phyloP scores from a whole-genome alignment of 2,888 invertebrate genomes.

The Philereme transversata region DNA sequence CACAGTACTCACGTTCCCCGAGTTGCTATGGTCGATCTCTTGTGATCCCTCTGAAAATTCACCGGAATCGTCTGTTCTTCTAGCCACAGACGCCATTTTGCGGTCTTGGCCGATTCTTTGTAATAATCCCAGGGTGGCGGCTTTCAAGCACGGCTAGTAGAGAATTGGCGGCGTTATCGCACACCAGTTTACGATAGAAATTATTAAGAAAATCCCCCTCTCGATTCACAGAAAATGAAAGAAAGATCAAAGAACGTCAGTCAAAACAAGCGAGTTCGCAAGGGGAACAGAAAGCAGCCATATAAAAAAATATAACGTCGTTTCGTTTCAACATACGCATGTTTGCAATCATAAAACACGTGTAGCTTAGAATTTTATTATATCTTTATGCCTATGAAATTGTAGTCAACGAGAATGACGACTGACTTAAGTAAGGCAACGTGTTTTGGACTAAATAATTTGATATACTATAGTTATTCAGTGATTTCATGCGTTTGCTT shows the following conservation, averaged over 20 bases:
- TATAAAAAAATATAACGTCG: constrained; percentile 49
- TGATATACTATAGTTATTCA: too few species aligned
- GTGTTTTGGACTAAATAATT: too few species aligned
- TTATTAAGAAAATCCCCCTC: constrained; percentile 61
- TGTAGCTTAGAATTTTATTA: too few species aligned
- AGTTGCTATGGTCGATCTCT: constrained; percentile 74
- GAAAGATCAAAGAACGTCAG: constrained; percentile 72
- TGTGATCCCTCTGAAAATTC: constrained; percentile 80
- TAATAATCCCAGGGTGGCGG: constrained; percentile 76
- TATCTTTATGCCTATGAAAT: too few species aligned
- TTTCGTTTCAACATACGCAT: constrained; percentile 53
- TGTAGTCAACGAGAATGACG: too few species aligned
- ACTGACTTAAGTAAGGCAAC: too few species aligned
- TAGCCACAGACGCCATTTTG: constrained; percentile 77
- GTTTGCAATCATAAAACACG: too few species aligned
- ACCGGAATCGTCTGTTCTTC: constrained; percentile 75
- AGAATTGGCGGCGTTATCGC: constrained; percentile 52
- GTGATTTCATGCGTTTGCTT: not conserved
- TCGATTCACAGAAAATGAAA: constrained; percentile 58
- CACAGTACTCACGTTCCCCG: constrained; percentile 73
- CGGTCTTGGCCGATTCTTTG: constrained; percentile 73
- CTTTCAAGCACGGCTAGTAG: constrained; percentile 51
- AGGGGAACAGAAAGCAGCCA: constrained; percentile 64
- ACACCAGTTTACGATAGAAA: constrained; percentile 51
- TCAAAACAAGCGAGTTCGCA: constrained; percentile 53